A percentile compares a stretch with the other conserved stretches of the same genome.
Conservation (phyloP, 2,113 vertebrate species). For the Guaruba guarouba region DNA sequence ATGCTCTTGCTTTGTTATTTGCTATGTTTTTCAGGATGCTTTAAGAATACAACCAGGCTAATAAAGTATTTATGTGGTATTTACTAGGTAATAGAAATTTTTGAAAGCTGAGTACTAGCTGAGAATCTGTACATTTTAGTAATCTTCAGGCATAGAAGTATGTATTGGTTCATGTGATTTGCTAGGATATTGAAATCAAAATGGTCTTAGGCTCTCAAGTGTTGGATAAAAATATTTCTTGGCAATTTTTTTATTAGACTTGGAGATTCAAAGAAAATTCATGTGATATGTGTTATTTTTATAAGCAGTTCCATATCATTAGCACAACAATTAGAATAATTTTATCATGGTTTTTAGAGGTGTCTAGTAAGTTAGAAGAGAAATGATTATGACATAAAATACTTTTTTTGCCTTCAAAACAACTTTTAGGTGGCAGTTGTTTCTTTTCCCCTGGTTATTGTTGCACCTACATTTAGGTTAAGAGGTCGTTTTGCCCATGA, state of each 20-base stretch:
- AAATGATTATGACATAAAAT: background rate
- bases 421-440: background rate
- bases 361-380: background rate
- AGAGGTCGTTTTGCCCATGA: background rate
- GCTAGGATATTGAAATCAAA: background rate
- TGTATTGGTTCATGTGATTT: background rate
- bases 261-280: background rate
- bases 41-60: background rate
- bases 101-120: background rate
- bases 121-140: background rate
- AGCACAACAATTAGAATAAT: background rate
- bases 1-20: background rate
- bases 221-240: background rate
- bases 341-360: background rate
- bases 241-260: background rate
- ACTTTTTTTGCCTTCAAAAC: background rate
- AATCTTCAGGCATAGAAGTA: background rate
- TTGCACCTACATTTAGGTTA: background rate
- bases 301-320: background rate
- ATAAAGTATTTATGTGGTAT: background rate
- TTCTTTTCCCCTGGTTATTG: background rate
- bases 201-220: background rate
- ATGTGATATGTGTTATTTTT: background rate
- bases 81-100: background rate
- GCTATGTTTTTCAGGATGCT: background rate